A percentile compares a stretch with the other conserved stretches of the same genome.
Evolutionary conservation across 2,113 vertebrate genomes (phyloP).

Genomic region (Serilophus lunatus): DNA sequence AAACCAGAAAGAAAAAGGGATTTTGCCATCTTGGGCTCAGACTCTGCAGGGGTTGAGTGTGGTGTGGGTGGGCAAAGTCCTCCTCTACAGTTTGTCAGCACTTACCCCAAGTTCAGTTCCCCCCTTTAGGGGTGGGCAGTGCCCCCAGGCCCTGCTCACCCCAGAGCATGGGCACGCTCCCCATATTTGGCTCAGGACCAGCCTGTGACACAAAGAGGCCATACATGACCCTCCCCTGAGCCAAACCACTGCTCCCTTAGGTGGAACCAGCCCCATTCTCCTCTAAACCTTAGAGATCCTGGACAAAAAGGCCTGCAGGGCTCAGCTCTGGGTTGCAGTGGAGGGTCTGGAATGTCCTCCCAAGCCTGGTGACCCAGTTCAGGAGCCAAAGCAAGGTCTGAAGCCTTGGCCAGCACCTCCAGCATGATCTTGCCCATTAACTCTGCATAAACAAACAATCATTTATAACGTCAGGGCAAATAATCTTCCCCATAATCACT

Average conservation of each 20-base stretch:
- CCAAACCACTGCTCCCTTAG: neutral
- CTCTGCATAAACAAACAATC: conserved; percentile 52
- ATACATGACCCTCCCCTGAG: neutral
- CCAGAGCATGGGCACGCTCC: neutral
- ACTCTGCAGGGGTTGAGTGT: rapidly evolving
- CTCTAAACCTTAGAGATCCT: neutral
- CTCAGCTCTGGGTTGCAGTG: neutral
- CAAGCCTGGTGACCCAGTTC: neutral
- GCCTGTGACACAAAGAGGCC: neutral
- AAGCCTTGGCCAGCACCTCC: neutral
- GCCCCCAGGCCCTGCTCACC: neutral
- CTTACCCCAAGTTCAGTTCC: neutral
- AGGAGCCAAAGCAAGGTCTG: neutral
- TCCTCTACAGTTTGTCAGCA: neutral
- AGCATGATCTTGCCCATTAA: conserved; percentile 29
- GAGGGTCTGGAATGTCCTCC: neutral
- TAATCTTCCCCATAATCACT: conserved; percentile 42
- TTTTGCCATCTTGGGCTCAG: neutral
- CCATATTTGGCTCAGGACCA: neutral
- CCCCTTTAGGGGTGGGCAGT: neutral
- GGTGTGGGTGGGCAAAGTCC: neutral
- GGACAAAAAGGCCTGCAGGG: neutral
- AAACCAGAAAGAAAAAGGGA: neutral
- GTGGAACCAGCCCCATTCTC: neutral
- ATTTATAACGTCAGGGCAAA: conserved; percentile 7